phyloP scores from a whole-genome alignment of 2,113 vertebrate genomes.

The Clupea harengus region DNA sequence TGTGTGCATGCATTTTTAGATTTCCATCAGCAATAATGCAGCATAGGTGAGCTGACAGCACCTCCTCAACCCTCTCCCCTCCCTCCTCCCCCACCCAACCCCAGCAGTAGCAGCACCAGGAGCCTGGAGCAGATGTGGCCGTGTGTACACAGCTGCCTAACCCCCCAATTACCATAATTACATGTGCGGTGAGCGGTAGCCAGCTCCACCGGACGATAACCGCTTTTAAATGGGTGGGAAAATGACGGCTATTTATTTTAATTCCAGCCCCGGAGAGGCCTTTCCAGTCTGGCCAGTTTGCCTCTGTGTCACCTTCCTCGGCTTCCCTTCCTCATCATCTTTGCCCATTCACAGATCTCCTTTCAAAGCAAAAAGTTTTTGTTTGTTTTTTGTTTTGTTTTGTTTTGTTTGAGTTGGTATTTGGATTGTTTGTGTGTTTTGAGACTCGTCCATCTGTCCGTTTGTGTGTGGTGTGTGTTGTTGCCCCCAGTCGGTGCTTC shows the following conservation, averaged over 20 bases:
- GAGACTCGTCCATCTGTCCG: neutral
- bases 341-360: neutral
- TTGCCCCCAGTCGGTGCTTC: neutral
- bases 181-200: slow-evolving; percentile 36
- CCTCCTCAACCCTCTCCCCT: neutral
- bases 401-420: neutral
- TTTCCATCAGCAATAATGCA: neutral
- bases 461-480: neutral
- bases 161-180: slow-evolving; percentile 50
- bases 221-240: slow-evolving; percentile 47
- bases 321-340: neutral
- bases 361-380: neutral
- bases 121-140: slow-evolving; percentile 48
- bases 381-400: neutral
- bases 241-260: slow-evolving; percentile 49
- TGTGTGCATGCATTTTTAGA: neutral
- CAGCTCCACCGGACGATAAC: slow-evolving; percentile 41
- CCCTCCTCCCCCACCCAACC: neutral
- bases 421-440: neutral
- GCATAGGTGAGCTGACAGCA: neutral
- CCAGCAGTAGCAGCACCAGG: slow-evolving; percentile 18
- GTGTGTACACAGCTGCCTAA: slow-evolving; percentile 47
- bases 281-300: neutral
- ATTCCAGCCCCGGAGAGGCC: neutral
- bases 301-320: neutral